Evolutionary conservation across 2,888 invertebrate genomes (phyloP), one percentile per base, ranked within the genome.

Genomic region (Notodonta ziczac): DNA sequence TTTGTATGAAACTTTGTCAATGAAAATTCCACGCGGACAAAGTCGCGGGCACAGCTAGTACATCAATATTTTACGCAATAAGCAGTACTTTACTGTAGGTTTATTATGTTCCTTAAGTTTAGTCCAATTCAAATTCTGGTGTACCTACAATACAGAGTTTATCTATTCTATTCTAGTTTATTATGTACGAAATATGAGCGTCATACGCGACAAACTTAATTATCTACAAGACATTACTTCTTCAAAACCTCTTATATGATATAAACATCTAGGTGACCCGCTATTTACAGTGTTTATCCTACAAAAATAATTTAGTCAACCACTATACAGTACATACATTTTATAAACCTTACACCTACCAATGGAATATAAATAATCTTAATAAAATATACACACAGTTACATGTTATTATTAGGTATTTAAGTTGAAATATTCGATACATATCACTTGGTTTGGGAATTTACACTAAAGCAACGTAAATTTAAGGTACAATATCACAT

Each of bases 301-400:
- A 93, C 85, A 93, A 91, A 93, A 93, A 93, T 93, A 93, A 93
- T 93, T 93, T 93, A 93, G 78, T 89, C 83, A 84, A 89, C 84
- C 84, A 84, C 89, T 92, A 90, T 93, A 93, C 91, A 91, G 77
- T 89, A 88, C 86, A 84, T 91, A 90, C 88, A 90, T 76, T 77
- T 79, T 61, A 77, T 78, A 76, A 66, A 73, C 77, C 80, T 82
- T 80, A 73, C 65, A 73, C 76, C 83, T 72, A 81, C 63, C 68
- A 80, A 72, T 82, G 81, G 78, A 87, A 86, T 88, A 90, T 90
- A 90, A 90, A 90, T 89, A 89, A 66, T 63, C 81, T 81, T 85
- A 87, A 66, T 67, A 71, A 83, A 84, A 84, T 85, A 65, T 86
- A 87, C 85, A 86, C 78, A 80, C 75, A 74, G 70, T 65, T 67